A percentile compares a stretch with the other conserved stretches of the same genome.
Evolutionary conservation across 2,797 vertebrate species (phyloP).

Genomic region (Eurystomus glaucurus): DNA sequence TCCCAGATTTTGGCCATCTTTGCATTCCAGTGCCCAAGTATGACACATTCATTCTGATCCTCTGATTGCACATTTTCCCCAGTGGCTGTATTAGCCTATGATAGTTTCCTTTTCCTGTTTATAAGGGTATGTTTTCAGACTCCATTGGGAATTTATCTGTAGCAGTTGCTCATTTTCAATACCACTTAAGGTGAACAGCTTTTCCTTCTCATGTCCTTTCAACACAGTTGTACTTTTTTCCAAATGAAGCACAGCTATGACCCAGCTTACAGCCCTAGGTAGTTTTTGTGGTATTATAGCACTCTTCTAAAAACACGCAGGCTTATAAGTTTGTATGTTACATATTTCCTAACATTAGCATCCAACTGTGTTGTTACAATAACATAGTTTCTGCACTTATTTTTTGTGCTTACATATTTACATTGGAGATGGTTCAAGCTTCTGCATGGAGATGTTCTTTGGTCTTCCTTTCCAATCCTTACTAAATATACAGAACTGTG

Average conservation of each 20-base stretch:
- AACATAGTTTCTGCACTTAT: not conserved
- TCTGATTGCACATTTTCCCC: not conserved
- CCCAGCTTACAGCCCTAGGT: not conserved
- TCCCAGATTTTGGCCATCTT: not conserved
- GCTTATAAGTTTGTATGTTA: not conserved
- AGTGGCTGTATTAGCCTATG: not conserved
- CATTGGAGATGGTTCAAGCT: not conserved
- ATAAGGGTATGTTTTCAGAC: not conserved
- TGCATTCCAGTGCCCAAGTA: not conserved
- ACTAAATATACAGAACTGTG: not conserved
- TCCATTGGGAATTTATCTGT: not conserved
- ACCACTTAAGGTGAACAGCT: not conserved
- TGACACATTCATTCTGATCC: not conserved
- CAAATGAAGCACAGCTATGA: not conserved
- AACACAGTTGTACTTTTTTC: not conserved
- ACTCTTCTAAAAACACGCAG: not conserved
- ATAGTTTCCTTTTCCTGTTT: slow-evolving; percentile 1
- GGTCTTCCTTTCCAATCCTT: not conserved
- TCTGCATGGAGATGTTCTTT: not conserved
- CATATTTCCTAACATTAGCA: not conserved
- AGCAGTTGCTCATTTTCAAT: not conserved
- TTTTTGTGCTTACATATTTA: not conserved
- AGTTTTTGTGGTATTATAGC: not conserved
- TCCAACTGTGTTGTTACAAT: not conserved
- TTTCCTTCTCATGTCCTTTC: not conserved